These are phyloP conservation scores for Tylochromis polylepis DNA, from an alignment of 2,113 vertebrate genomes.

Conservation along the genomic window DNA sequence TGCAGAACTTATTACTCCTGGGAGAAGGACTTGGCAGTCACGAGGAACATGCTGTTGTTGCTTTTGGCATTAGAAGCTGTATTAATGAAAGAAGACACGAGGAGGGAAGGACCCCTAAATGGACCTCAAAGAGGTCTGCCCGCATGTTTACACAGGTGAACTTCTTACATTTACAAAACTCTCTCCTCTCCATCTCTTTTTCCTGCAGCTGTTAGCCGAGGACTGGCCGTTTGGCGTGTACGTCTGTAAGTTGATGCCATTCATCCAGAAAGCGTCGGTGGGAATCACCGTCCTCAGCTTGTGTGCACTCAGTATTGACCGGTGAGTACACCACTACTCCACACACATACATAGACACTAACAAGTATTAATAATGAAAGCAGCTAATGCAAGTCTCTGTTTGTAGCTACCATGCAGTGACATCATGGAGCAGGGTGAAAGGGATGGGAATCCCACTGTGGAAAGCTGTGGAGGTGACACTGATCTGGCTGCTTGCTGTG, in stretches of 20 bases:
- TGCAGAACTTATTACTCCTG: neutral
- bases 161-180: neutral
- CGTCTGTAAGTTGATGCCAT: conserved; percentile 84
- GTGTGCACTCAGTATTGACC: conserved; percentile 88
- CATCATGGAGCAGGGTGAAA: conserved; percentile 88
- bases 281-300: conserved; percentile 90
- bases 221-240: conserved; percentile 88
- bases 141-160: neutral
- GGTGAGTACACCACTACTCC: conserved; percentile 63
- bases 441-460: conserved; percentile 88
- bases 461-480: conserved; percentile 82
- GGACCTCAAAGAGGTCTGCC: neutral
- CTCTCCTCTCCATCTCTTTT: neutral
- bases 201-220: conserved; percentile 78
- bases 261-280: conserved; percentile 87
- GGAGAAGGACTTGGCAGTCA: neutral
- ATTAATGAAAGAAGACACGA: neutral
- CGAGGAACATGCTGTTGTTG: neutral
- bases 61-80: neutral
- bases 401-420: conserved; percentile 85
- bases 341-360: neutral
- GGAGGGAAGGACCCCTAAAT: neutral
- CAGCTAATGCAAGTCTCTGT: neutral
- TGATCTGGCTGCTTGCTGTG: conserved; percentile 84
- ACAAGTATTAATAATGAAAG: neutral